phyloP scores from a whole-genome alignment of 2,113 vertebrate genomes.

The Alectura lathami region DNA sequence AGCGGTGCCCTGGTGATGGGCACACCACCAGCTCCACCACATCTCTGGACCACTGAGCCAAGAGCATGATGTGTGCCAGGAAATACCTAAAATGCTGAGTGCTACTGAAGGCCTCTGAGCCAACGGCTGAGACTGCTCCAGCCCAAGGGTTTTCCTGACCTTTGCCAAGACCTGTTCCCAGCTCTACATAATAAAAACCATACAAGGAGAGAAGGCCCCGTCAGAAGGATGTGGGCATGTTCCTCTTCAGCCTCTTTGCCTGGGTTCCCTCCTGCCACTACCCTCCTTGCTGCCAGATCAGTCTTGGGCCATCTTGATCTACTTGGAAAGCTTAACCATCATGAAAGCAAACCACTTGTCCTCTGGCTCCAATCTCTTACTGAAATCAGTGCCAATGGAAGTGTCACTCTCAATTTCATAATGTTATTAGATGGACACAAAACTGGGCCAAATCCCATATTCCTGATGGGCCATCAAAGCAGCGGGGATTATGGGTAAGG shows the following conservation, averaged over 20 bases:
- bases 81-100: background rate
- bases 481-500: constrained; percentile 77
- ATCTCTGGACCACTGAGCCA: background rate
- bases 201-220: background rate
- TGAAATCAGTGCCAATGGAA: constrained; percentile 79
- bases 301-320: constrained; percentile 64
- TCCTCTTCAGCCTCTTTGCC: background rate
- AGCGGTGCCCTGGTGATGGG: background rate
- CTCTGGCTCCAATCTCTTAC: constrained; percentile 76
- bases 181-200: background rate
- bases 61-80: fast-evolving
- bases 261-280: background rate
- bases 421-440: constrained; percentile 76
- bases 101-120: background rate
- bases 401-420: constrained; percentile 83
- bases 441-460: constrained; percentile 72
- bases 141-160: background rate
- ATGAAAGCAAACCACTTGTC: constrained; percentile 72
- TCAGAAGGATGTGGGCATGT: background rate
- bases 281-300: constrained; percentile 32
- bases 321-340: constrained; percentile 71
- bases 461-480: constrained; percentile 75
- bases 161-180: background rate
- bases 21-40: background rate
- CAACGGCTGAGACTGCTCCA: background rate